phyloP scores from a whole-genome alignment of 2,888 invertebrate genomes.

The Leptinotarsa rubiginosa region DNA sequence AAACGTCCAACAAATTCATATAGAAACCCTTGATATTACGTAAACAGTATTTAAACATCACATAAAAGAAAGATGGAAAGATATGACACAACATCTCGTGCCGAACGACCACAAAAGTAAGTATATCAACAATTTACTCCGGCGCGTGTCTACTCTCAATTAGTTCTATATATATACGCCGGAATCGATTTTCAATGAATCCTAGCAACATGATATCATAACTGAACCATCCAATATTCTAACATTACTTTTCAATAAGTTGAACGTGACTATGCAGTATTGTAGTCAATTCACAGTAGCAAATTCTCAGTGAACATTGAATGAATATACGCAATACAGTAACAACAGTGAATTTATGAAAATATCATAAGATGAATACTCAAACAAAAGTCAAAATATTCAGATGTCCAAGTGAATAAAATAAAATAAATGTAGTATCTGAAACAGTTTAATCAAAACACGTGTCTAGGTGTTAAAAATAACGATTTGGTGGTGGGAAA shows the following conservation, averaged over 20 bases:
- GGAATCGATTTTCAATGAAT: conserved; percentile 10
- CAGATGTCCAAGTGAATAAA: no score
- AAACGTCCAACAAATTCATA: no score
- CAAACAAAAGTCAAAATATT: no score
- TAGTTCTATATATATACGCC: not conserved
- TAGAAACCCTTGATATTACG: not conserved
- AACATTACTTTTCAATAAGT: not conserved
- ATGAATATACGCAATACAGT: not conserved
- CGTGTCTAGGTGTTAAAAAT: no score
- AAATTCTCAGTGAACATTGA: not conserved
- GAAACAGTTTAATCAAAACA: no score
- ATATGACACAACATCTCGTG: not conserved
- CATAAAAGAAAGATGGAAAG: not conserved
- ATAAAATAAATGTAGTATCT: no score
- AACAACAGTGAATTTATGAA: not conserved
- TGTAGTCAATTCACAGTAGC: not conserved
- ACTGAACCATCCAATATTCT: not conserved
- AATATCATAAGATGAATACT: no score
- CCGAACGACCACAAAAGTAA: not conserved
- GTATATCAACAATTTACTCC: not conserved
- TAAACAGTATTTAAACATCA: not conserved
- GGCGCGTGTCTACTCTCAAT: not conserved
- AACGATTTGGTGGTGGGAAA: no score
- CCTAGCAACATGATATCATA: conserved; percentile 2
- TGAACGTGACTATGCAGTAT: not conserved